phyloP scores from a whole-genome alignment of 1,140 invertebrate genomes.

The Dendrolimus kikuchii region DNA sequence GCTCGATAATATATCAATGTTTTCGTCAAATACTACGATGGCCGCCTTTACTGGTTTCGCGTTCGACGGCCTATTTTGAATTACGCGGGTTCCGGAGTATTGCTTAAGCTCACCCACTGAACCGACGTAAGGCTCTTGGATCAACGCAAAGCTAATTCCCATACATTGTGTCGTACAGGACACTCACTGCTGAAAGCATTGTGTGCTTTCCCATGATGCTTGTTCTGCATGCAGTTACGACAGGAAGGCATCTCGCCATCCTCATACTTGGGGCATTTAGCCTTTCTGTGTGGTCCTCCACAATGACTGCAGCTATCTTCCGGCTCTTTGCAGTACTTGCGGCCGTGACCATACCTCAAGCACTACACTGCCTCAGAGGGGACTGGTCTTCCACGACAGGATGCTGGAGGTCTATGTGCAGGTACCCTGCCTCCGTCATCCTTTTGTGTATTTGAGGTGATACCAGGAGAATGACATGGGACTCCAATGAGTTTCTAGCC shows the following conservation, averaged over 20 bases:
- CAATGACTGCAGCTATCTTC: slow-evolving; percentile 8
- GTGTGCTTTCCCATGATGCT: not conserved
- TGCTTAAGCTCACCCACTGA: not conserved
- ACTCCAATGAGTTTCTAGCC: slow-evolving; percentile 1
- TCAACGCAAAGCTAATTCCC: not conserved
- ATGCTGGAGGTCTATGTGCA: not conserved
- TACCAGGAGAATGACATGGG: not conserved
- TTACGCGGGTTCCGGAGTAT: not conserved
- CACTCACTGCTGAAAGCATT: slow-evolving; percentile 9
- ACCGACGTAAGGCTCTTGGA: not conserved
- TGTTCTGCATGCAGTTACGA: slow-evolving; percentile 5
- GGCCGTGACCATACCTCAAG: slow-evolving; percentile 1
- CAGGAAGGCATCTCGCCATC: not conserved
- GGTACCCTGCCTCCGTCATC: not conserved
- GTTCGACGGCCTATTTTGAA: not conserved
- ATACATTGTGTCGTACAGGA: not conserved
- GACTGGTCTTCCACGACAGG: slow-evolving; percentile 2
- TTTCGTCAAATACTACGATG: not conserved
- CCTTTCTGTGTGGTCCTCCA: slow-evolving; percentile 4
- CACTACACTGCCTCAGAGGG: slow-evolving; percentile 5
- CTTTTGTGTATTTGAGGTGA: not conserved
- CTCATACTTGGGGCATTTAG: not conserved
- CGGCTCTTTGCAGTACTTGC: not conserved
- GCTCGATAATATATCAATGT: not conserved
- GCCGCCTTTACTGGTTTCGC: not conserved